These are phyloP conservation scores for Proisotoma minuta DNA, from an alignment of 2,888 invertebrate genomes.

Conservation along the genomic window DNA sequence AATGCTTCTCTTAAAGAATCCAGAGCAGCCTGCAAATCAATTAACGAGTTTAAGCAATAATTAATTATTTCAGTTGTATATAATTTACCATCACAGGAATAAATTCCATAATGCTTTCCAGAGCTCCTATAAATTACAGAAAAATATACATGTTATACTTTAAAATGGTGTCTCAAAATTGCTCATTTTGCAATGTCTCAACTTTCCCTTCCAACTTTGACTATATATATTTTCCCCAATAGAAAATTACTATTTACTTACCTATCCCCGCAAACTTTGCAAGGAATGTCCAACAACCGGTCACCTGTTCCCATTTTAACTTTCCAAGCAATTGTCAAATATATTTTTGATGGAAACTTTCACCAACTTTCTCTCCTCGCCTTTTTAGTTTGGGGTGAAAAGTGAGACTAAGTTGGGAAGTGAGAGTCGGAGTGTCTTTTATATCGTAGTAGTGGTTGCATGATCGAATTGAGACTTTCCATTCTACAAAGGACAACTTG, in stretches of 20 bases:
- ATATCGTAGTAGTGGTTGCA: neutral
- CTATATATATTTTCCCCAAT: no score
- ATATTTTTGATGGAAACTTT: neutral
- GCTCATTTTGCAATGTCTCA: no score
- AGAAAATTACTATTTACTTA: no score
- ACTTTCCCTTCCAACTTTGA: no score
- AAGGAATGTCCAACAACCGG: slow-evolving; percentile 94
- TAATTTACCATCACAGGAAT: slow-evolving; percentile 91
- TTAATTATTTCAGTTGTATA: neutral
- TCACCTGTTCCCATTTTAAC: slow-evolving; percentile 54
- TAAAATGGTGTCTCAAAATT: no score
- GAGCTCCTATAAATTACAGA: no score
- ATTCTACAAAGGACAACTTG: neutral
- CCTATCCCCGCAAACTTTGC: slow-evolving; percentile 98
- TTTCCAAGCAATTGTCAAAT: neutral
- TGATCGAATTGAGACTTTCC: neutral
- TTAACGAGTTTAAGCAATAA: slow-evolving; percentile 3
- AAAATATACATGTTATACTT: no score
- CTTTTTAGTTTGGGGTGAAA: neutral
- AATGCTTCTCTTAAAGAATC: slow-evolving; percentile 93
- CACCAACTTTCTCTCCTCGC: neutral
- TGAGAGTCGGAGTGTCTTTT: slow-evolving; percentile 4
- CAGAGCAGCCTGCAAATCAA: slow-evolving; percentile 71
- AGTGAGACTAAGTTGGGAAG: slow-evolving; percentile 13
- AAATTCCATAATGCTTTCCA: slow-evolving; percentile 99